phyloP scores from a whole-genome alignment of 1,140 invertebrate genomes.

The Drosophila malerkotliana region DNA sequence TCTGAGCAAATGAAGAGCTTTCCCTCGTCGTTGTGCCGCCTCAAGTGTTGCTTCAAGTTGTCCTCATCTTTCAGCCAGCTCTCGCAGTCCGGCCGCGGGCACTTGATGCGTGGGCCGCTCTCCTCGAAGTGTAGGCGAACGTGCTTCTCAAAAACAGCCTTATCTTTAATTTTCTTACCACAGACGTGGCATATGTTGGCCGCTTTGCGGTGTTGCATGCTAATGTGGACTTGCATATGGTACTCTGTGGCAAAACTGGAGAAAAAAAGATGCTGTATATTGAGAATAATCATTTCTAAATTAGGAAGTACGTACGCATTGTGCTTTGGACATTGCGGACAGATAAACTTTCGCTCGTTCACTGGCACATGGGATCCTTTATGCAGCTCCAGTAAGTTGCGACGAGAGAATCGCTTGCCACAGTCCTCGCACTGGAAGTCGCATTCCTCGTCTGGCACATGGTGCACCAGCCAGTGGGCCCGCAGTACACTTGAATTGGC shows the following conservation, averaged over 20 bases:
- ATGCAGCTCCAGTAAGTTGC: slow-evolving; percentile 72
- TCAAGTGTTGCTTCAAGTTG: slow-evolving; percentile 73
- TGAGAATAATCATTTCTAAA: background rate
- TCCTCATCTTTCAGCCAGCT: slow-evolving; percentile 81
- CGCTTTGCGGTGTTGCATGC: slow-evolving; percentile 70
- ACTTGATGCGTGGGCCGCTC: slow-evolving; percentile 75
- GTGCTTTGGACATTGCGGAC: slow-evolving; percentile 69
- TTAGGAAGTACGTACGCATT: slow-evolving; percentile 51
- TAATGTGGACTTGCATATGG: slow-evolving; percentile 74
- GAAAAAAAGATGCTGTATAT: background rate
- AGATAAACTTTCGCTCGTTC: slow-evolving; percentile 69
- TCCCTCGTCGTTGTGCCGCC: slow-evolving; percentile 74
- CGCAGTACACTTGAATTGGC: slow-evolving; percentile 70
- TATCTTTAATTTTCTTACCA: slow-evolving; percentile 77
- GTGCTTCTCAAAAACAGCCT: slow-evolving; percentile 79
- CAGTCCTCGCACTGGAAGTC: slow-evolving; percentile 76
- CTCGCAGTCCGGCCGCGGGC: slow-evolving; percentile 72
- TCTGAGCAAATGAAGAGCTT: slow-evolving; percentile 68
- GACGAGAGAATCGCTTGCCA: slow-evolving; percentile 71
- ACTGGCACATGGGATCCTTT: slow-evolving; percentile 74
- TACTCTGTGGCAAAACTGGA: slow-evolving; percentile 73
- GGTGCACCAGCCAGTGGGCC: slow-evolving; percentile 67
- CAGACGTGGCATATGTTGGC: slow-evolving; percentile 79
- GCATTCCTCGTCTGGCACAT: slow-evolving; percentile 73
- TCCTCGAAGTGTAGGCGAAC: slow-evolving; percentile 78